These are phyloP conservation scores for Rhagologus leucostigma DNA, from an alignment of 2,113 vertebrate genomes.

Conservation along the genomic window DNA sequence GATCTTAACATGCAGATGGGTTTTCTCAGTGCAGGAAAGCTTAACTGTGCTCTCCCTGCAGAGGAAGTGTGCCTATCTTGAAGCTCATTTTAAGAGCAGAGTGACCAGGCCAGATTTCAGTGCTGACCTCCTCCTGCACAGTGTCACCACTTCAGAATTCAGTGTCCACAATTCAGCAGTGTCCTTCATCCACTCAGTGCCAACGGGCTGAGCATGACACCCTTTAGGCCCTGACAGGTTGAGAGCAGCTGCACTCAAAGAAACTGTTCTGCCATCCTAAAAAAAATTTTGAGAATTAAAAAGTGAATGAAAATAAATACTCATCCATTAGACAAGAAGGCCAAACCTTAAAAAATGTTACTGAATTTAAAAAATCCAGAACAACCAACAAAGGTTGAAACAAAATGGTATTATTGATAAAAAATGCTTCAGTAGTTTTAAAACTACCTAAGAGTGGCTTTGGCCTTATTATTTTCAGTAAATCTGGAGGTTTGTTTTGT, in stretches of 20 bases:
- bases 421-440: not conserved
- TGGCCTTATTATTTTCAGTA: not conserved
- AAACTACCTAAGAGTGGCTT: not conserved
- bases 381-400: not conserved
- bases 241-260: not conserved
- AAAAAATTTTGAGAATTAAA: not conserved
- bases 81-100: not conserved
- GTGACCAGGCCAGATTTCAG: not conserved
- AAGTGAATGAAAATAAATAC: not conserved
- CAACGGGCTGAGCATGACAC: rapidly evolving
- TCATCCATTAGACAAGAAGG: not conserved
- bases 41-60: not conserved
- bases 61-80: not conserved
- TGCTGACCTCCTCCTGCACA: not conserved
- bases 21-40: not conserved
- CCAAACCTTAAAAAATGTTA: not conserved
- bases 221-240: not conserved
- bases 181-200: not conserved
- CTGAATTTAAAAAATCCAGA: not conserved
- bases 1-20: not conserved
- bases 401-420: not conserved
- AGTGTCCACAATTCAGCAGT: not conserved
- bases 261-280: not conserved
- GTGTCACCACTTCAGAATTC: not conserved
- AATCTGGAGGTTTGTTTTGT: not conserved